Base-by-base conservation (phyloP, 2,888 invertebrate genomes). In the Calameuta idolon region DNA sequence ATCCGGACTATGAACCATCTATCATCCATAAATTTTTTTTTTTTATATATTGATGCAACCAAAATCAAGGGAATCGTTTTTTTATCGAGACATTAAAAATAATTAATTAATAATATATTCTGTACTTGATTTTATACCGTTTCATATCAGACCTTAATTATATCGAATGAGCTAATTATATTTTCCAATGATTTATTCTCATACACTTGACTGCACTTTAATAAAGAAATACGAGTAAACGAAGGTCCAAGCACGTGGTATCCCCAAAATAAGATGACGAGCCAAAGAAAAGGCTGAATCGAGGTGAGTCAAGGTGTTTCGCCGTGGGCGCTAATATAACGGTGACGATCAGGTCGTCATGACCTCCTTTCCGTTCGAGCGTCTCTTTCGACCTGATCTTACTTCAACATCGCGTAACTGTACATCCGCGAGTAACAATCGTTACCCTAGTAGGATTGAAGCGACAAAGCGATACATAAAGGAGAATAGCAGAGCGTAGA, bases 281-380 rank as follows among this genome's bases (percentile, higher is more conserved):
- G 23, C 55, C 55, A 55, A 55, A 9, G 23, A 55, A 55, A 9
- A 55, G 23, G 55, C 55, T 55, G 23, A 55, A 55, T 88, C 85
- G 86, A 87, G 87, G 85, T 83, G 87, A 87, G 85, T 84, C 83
- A 80, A 85, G 83, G 84, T 83, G 80, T 79, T 76, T 81, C 81
- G 81, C 88, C 87, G 86, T 87, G 85, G 89, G 88, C 89, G 88
- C 89, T 87, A 83, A 89, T 89, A 89, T 90, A 90, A 90, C 90
- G 90, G 90, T 90, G 89, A 90, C 86, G 87, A 83, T 86, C 85
- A 80, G 85, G 85, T 87, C 87, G 85, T 84, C 86, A 80, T 88
- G 89, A 87, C 90, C 90, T 89, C 90, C 86, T 90, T 90, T 88
- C 87, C 81, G 83, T 80, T 79, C 78, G 77, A 81, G 75, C 82